Evolutionary conservation across 2,113 vertebrate species (phyloP), one percentile per base, ranked within the genome.

Genomic region (Tamias sibiricus): DNA sequence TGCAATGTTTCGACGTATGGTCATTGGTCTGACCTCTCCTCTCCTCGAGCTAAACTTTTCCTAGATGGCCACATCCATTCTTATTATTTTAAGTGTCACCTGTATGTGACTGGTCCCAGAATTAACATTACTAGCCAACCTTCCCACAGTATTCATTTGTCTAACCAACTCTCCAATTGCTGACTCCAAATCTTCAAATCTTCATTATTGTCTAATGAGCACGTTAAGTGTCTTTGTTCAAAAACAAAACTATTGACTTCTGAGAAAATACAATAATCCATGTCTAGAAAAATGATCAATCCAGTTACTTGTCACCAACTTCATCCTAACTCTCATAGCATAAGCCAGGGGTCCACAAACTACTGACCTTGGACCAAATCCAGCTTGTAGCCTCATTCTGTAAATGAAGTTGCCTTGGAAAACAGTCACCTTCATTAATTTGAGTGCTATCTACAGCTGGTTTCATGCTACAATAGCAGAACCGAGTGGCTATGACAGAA

Each of bases 191-290:
- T 90, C 54, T 74, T 90, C 32, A 84, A n/a, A n/a, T n/a, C n/a
- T n/a, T n/a, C n/a, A n/a, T n/a, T n/a, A n/a, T n/a, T n/a, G n/a
- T 84, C 37, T 26, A 68, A 35, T 11, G 7, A 37, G 3, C 14
- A 47, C 47, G 14, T 79, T 40, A 62, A 95, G 40, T 79, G 87
- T 7, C 71, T 54, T 68, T 84, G n/a, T 10, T 74, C 30, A 81
- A 97, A 87, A 86, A 47, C 6, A 92, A 37, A 79, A 93, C 26
- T 87, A 57, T 30, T 89, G 52, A 76, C 66, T 59, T 75, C 52
- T 49, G 40, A 90, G 32, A 75, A 74, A 92, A 95, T 0, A 42
- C 44, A 71, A 3, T 80, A 71, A 3, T 80, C 71, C 40, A 44
- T 17, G 44, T 79, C 10, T 5, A 79, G 81, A 62, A 52, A 20